Percentiles rank a stretch among this genome's conserved stretches.
Evolutionary conservation across 2,888 invertebrate species (phyloP).

Genomic region (Harpalus rubripes): DNA sequence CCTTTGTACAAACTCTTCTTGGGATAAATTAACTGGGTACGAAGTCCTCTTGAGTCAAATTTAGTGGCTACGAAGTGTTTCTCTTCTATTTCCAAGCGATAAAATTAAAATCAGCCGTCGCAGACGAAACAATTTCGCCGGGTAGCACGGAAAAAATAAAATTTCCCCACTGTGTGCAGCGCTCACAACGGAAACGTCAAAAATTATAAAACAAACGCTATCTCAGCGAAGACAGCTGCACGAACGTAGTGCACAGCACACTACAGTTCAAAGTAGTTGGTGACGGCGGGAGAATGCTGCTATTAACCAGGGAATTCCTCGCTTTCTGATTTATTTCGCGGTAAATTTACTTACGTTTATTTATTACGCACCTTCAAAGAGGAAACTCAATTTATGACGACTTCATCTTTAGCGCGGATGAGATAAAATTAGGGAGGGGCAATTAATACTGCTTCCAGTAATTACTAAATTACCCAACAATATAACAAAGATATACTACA

Average conservation of each 20-base stretch:
- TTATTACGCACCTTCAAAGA: conserved; percentile 39
- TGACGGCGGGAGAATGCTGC: conserved; percentile 26
- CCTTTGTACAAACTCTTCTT: too few species aligned
- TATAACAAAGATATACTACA: too few species aligned
- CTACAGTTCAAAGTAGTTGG: conserved; percentile 44
- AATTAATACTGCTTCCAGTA: background rate
- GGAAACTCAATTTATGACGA: conserved; percentile 37
- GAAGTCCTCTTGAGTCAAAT: background rate
- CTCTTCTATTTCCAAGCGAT: conserved; percentile 54
- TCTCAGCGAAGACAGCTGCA: conserved; percentile 63
- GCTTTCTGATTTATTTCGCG: conserved; percentile 28
- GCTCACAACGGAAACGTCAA: conserved; percentile 64
- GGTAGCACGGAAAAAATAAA: conserved; percentile 59
- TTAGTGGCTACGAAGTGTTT: background rate
- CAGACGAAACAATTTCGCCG: conserved; percentile 65
- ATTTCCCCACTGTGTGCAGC: conserved; percentile 57
- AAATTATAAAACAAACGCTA: conserved; percentile 67
- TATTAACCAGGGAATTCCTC: conserved; percentile 22
- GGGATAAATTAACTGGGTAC: too few species aligned
- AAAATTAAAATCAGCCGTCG: conserved; percentile 64
- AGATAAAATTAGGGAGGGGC: conserved; percentile 11
- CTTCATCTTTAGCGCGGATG: background rate
- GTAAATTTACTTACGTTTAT: background rate
- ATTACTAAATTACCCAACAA: background rate
- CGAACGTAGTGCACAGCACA: conserved; percentile 18